phyloP scores from a whole-genome alignment of 2,113 vertebrate species.

The Neotoma lepida region DNA sequence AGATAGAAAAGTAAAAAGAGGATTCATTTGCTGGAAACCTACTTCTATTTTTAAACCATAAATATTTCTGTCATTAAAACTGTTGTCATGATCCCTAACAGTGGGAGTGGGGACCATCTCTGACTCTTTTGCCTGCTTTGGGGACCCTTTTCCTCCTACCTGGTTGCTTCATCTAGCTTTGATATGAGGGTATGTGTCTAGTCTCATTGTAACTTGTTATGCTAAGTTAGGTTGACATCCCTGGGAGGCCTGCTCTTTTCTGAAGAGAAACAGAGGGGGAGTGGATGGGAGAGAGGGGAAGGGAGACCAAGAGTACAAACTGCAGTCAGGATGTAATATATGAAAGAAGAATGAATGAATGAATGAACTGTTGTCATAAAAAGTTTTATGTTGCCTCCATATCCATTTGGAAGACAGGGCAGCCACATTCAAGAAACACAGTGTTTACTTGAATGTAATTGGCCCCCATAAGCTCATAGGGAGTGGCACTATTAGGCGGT shows the following conservation, averaged over 20 bases:
- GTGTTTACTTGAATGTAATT: not conserved
- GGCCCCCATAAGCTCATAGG: not conserved
- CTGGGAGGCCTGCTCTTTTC: not conserved
- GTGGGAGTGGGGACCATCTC: not conserved
- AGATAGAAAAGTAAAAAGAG: constrained; percentile 10
- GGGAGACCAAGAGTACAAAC: not conserved
- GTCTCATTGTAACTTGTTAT: not conserved
- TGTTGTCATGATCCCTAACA: not conserved
- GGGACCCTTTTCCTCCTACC: not conserved
- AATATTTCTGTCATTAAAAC: constrained; percentile 30
- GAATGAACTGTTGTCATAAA: not conserved
- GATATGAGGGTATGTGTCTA: not conserved
- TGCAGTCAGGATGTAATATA: not conserved
- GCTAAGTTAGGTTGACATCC: not conserved
- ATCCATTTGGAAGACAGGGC: not conserved
- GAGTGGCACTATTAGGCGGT: not conserved
- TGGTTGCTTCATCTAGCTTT: not conserved
- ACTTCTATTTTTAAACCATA: constrained; percentile 11
- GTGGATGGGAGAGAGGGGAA: not conserved
- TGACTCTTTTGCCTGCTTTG: not conserved
- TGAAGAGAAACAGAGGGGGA: not conserved
- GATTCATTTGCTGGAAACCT: not conserved
- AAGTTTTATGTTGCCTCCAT: not conserved
- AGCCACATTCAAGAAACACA: not conserved
- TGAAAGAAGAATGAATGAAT: not conserved